Percentiles rank a stretch among this genome's conserved stretches.
Evolutionary conservation across 2,888 invertebrate species (phyloP).

Genomic region (Holacanthella duospinosa): DNA sequence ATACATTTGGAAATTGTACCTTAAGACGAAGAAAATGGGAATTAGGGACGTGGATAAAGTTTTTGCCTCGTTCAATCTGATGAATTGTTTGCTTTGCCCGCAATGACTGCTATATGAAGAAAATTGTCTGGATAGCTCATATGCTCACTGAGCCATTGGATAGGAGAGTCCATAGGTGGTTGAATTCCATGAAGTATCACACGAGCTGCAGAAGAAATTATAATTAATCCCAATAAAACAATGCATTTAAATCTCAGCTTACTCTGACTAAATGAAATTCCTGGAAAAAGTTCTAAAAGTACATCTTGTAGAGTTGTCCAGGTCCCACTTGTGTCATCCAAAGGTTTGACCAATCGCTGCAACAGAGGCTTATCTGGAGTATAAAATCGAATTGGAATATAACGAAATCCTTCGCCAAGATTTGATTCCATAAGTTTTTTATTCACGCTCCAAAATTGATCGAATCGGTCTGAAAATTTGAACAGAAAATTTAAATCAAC

Average conservation of each 20-base stretch:
- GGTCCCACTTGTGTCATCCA: slow-evolving; percentile 57
- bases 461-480: slow-evolving; percentile 73
- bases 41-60: too few relatives aligned
- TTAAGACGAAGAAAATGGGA: too few relatives aligned
- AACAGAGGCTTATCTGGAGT: slow-evolving; percentile 53
- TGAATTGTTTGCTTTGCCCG: slow-evolving; percentile 10
- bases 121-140: slow-evolving; percentile 98
- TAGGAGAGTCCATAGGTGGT: slow-evolving; percentile 74
- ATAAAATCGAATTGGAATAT: slow-evolving; percentile 81
- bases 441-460: slow-evolving; percentile 98
- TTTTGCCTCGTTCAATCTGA: too few relatives aligned
- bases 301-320: slow-evolving; percentile 61
- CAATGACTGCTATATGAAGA: slow-evolving; percentile 59
- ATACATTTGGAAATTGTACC: too few relatives aligned
- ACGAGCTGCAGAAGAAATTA: slow-evolving; percentile 51
- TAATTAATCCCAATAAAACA: slow-evolving; percentile 27
- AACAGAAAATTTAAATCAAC: neutral
- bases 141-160: slow-evolving; percentile 96
- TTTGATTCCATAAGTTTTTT: slow-evolving; percentile 80
- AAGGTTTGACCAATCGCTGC: slow-evolving; percentile 67
- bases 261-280: slow-evolving; percentile 9
- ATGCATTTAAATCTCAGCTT: slow-evolving; percentile 15
- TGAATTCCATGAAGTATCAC: slow-evolving; percentile 80
- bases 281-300: slow-evolving; percentile 56
- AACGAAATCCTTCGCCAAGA: slow-evolving; percentile 66